Conservation (phyloP, 2,888 invertebrate genomes). For the Pristionchus maxplancki region DNA sequence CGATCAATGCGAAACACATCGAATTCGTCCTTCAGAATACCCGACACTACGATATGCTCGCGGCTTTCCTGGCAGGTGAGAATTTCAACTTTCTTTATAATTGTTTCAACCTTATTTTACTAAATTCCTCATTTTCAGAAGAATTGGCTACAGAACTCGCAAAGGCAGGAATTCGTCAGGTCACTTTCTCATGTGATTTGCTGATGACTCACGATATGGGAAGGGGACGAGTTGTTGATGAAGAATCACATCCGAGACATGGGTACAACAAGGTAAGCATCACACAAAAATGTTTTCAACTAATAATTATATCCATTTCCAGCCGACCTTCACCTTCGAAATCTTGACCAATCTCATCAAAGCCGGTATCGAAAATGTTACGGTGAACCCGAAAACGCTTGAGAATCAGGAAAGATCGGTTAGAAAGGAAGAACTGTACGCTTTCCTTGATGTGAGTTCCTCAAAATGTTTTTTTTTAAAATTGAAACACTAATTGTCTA, state of each 20-base stretch:
- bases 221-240: background rate
- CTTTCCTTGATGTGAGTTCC: background rate
- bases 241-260: background rate
- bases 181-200: background rate
- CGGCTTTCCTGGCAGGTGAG: background rate
- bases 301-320: background rate
- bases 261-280: background rate
- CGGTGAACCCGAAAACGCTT: background rate
- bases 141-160: background rate
- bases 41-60: background rate
- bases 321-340: background rate
- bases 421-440: background rate
- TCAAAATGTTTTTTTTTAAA: too few species aligned
- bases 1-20: background rate
- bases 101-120: too few species aligned
- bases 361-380: background rate
- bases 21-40: background rate
- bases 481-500: too few species aligned
- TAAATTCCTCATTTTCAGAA: background rate
- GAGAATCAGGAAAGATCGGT: background rate
- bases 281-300: background rate
- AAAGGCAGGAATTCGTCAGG: background rate
- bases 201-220: too few species aligned
- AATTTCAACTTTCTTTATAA: background rate
- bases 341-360: background rate